Evolutionary conservation across 2,888 invertebrate genomes (phyloP), one percentile per base, ranked within the genome.

Genomic region (Shargacucullia verbasci): DNA sequence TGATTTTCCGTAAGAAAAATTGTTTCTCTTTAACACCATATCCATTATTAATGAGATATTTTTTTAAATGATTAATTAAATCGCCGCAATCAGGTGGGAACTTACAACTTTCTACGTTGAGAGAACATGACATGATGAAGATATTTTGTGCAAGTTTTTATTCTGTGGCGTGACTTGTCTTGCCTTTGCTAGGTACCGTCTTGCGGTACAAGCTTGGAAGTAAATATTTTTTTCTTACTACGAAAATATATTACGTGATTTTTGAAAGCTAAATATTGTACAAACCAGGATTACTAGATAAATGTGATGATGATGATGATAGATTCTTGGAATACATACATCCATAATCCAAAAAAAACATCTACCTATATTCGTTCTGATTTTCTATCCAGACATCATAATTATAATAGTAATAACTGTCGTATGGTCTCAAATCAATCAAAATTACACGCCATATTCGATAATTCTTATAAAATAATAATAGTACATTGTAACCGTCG

Each of bases 391-490:
- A n/a, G n/a, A n/a, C n/a, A n/a, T n/a, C n/a, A n/a, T n/a, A n/a
- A n/a, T n/a, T n/a, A n/a, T n/a, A n/a, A n/a, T n/a, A 27, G 27
- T 27, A 27, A 27, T 3, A 27, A 27, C 7, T 27, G 27, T 27
- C 27, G 27, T 5, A 27, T 27, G 7, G n/a, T n/a, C 20, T 20
- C 20, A 20, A 20, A 20, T 20, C 20, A 20, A 20, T 20, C 4
- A 20, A 20, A 20, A 20, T 20, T 39, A 8, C 10, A 61, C 44
- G 37, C 33, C 40, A 1, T 54, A 43, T 54, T 57, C 41, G 48
- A 66, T 66, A 58, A 66, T 50, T 70, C 41, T 49, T 52, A 66
- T 20, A 56, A 70, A 70, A 62, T 59, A 59, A 66, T 53, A 40
- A 70, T 39, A 25, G 38, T 38, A 15, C 41, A 34, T 43, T 27